phyloP scores from a whole-genome alignment of 1,140 invertebrate species.

The roundworm (Caenorhabditis elegans) region DNA sequence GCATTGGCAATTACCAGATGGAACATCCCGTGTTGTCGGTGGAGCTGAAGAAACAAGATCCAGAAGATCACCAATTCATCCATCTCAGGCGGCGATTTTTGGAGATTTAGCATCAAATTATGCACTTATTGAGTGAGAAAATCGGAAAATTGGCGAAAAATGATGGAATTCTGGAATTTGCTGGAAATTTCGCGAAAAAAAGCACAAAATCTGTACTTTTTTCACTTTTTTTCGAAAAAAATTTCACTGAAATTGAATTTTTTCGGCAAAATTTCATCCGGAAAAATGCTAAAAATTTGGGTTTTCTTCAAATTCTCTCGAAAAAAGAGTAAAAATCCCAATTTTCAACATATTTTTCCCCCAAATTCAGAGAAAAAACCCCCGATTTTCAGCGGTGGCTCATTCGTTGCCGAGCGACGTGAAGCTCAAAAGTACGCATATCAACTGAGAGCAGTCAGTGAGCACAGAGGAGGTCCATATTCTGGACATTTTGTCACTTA shows the following conservation, averaged over 20 bases:
- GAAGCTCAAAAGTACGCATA: conserved; percentile 23
- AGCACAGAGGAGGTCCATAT: conserved; percentile 38
- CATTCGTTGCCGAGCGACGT: conserved; percentile 38
- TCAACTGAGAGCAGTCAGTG: conserved; percentile 43
- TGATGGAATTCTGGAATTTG: no score
- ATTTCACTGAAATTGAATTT: no score
- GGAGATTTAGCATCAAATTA: no score
- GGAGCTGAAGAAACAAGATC: conserved; percentile 24
- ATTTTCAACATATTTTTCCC: background rate
- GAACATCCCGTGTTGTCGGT: conserved; percentile 36
- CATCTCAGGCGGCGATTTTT: background rate
- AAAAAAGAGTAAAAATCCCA: background rate
- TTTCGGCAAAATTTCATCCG: no score
- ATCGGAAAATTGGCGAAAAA: no score
- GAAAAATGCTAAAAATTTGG: no score
- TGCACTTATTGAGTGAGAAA: background rate
- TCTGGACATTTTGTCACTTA: conserved; percentile 43
- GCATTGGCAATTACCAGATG: background rate
- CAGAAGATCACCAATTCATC: background rate
- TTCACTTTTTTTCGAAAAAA: no score
- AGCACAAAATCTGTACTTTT: no score
- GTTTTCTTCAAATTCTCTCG: no score
- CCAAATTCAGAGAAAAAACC: background rate
- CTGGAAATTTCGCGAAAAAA: no score
- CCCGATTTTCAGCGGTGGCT: conserved; percentile 38